Percentiles rank a stretch among this genome's conserved stretches.
Evolutionary conservation across 2,888 invertebrate species (phyloP).

Genomic region (Archips xylosteana): DNA sequence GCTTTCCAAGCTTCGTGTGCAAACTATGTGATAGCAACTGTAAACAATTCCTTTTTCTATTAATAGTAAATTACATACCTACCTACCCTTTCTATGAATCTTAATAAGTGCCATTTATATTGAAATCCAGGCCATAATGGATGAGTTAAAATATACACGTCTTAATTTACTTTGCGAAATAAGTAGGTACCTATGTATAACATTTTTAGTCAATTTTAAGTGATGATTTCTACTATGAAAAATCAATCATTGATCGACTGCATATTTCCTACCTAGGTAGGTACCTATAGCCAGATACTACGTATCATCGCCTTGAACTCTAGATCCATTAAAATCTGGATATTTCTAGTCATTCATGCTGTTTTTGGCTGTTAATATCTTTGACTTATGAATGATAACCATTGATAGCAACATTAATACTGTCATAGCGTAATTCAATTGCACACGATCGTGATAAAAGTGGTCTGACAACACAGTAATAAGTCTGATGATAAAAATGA

Average conservation of each 20-base stretch:
- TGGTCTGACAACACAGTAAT: slow-evolving; percentile 36
- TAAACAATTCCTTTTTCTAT: background rate
- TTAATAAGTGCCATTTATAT: too few species aligned
- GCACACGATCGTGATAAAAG: slow-evolving; percentile 36
- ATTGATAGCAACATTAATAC: slow-evolving; percentile 31
- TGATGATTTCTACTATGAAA: too few species aligned
- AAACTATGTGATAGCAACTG: background rate
- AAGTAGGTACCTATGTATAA: too few species aligned
- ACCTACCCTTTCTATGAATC: background rate
- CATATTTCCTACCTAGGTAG: too few species aligned
- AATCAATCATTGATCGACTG: too few species aligned
- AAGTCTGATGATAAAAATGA: slow-evolving; percentile 22
- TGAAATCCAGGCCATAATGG: too few species aligned
- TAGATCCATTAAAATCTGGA: background rate
- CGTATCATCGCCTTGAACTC: background rate
- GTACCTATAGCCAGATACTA: too few species aligned
- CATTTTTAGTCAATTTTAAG: too few species aligned
- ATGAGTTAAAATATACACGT: too few species aligned
- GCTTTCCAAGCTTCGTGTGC: background rate
- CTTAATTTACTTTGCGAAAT: too few species aligned
- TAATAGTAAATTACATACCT: background rate
- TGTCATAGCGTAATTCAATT: slow-evolving; percentile 36
- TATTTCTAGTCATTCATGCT: background rate
- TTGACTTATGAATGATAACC: slow-evolving; percentile 24
- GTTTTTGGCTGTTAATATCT: background rate